phyloP scores from a whole-genome alignment of 2,888 invertebrate genomes.

The Dicyrtoma fusca region DNA sequence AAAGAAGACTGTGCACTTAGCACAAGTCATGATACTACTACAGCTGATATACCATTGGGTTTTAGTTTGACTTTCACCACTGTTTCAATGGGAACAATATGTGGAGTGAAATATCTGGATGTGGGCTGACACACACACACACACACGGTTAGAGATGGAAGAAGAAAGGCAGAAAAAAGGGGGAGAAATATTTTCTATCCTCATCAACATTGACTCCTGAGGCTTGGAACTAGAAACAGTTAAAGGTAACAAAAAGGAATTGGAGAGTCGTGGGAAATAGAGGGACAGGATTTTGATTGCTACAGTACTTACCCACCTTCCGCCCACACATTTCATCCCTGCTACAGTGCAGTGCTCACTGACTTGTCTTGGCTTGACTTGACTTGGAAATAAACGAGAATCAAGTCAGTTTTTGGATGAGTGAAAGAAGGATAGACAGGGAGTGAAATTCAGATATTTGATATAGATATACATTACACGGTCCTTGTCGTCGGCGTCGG shows the following conservation, averaged over 20 bases:
- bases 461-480: too few relatives aligned
- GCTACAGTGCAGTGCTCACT: background rate
- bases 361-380: background rate
- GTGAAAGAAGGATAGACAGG: background rate
- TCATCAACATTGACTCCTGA: constrained; percentile 30
- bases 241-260: constrained; percentile 33
- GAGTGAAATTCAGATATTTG: too few relatives aligned
- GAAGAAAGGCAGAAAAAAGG: background rate
- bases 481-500: too few relatives aligned
- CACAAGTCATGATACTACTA: too few relatives aligned
- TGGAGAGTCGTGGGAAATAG: constrained; percentile 28
- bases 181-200: constrained; percentile 6
- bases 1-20: too few relatives aligned
- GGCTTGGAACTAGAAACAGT: constrained; percentile 20
- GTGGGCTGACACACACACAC: background rate
- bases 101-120: too few relatives aligned
- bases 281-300: constrained; percentile 33
- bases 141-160: too few relatives aligned
- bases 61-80: too few relatives aligned
- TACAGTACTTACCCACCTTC: background rate
- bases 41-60: too few relatives aligned
- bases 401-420: background rate
- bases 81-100: too few relatives aligned
- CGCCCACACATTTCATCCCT: background rate
- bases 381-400: background rate